phyloP scores from a whole-genome alignment of 2,888 invertebrate species.

The Ecliptopera silaceata region DNA sequence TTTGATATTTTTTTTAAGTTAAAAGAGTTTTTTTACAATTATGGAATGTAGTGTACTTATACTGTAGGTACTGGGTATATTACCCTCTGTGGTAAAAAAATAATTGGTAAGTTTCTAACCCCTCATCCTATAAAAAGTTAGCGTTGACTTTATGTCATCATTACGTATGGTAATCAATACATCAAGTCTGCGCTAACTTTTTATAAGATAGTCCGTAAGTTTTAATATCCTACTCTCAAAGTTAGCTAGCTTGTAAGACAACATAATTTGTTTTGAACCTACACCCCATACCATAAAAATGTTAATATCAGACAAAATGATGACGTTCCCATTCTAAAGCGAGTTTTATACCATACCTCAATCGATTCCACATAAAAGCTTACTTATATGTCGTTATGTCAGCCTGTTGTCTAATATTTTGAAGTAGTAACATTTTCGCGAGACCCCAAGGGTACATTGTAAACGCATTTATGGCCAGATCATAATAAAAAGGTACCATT shows the following conservation, averaged over 20 bases:
- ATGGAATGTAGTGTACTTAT: too few relatives aligned
- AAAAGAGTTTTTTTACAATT: too few relatives aligned
- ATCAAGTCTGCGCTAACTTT: too few relatives aligned
- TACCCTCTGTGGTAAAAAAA: too few relatives aligned
- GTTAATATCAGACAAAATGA: slow-evolving; percentile 32
- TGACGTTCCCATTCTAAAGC: slow-evolving; percentile 24
- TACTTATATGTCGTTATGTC: slow-evolving; percentile 39
- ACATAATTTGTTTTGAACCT: neutral
- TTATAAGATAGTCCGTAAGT: too few relatives aligned
- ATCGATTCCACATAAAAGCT: slow-evolving; percentile 55
- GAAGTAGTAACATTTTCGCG: slow-evolving; percentile 34
- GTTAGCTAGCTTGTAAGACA: too few relatives aligned
- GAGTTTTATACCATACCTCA: slow-evolving; percentile 32
- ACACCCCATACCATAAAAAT: slow-evolving; percentile 31
- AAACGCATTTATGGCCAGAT: slow-evolving; percentile 46
- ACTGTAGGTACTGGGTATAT: too few relatives aligned
- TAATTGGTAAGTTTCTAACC: too few relatives aligned
- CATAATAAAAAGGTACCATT: slow-evolving; percentile 40
- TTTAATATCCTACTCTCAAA: too few relatives aligned
- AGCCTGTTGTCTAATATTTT: slow-evolving; percentile 32
- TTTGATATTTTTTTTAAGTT: neutral
- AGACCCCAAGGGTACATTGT: slow-evolving; percentile 35
- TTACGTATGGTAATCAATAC: too few relatives aligned
- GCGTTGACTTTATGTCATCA: too few relatives aligned
- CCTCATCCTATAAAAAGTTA: too few relatives aligned